Conservation (phyloP, 1,140 invertebrate genomes). For the Neotoxoptera formosana region DNA sequence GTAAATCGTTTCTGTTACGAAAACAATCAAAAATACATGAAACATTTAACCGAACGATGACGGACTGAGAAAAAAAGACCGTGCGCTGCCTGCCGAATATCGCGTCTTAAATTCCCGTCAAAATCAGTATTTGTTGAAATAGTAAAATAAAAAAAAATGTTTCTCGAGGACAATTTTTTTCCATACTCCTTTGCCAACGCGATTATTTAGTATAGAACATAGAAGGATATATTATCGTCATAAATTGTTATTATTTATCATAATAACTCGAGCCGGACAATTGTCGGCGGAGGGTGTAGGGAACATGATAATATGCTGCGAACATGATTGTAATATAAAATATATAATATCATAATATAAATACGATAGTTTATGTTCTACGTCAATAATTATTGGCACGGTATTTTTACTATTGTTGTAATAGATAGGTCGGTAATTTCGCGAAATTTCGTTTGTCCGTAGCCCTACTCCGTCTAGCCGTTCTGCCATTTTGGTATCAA, state of each 20-base stretch:
- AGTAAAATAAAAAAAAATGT: neutral
- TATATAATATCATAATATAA: neutral
- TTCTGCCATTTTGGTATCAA: neutral
- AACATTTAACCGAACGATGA: neutral
- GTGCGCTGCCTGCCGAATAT: neutral
- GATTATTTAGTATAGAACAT: neutral
- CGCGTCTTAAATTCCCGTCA: neutral
- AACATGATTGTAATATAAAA: neutral
- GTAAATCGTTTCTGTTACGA: neutral
- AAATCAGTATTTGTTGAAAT: neutral
- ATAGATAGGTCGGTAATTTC: neutral
- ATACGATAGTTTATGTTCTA: neutral
- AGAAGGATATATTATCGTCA: neutral
- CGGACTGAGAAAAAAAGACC: neutral
- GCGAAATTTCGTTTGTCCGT: neutral
- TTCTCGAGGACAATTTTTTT: neutral
- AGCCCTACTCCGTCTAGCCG: neutral
- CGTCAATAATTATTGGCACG: neutral
- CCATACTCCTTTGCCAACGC: neutral
- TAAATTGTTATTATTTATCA: neutral
- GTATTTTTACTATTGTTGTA: neutral
- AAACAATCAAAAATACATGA: neutral
- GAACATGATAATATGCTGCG: neutral
- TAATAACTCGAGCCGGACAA: neutral
- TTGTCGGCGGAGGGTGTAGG: neutral